Conservation (phyloP, 2,113 vertebrate genomes). For the Rhynchomys soricoides region DNA sequence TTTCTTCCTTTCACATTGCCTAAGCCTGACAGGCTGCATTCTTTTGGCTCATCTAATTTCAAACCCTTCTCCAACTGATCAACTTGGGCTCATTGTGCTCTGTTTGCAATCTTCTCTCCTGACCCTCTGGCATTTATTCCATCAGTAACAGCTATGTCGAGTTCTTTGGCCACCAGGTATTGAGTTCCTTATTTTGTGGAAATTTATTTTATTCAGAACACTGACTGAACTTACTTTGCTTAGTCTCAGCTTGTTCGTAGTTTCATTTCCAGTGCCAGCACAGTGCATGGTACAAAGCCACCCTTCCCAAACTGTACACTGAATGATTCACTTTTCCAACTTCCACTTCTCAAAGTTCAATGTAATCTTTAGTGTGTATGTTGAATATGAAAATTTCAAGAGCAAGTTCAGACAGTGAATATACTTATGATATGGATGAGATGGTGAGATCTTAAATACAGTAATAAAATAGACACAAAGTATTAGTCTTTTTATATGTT, state of each 20-base stretch:
- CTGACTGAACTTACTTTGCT: neutral
- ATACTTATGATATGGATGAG: neutral
- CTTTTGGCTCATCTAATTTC: neutral
- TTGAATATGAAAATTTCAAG: neutral
- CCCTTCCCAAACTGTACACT: neutral
- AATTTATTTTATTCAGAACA: neutral
- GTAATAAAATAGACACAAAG: neutral
- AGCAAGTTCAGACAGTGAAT: neutral
- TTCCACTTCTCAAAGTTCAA: neutral
- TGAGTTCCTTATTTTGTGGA: neutral
- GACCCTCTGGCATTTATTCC: constrained; percentile 15
- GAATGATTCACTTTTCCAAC: neutral
- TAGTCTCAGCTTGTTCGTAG: neutral
- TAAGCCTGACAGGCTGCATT: neutral
- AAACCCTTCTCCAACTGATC: neutral
- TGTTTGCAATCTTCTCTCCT: neutral
- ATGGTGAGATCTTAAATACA: neutral
- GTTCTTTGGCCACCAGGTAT: neutral
- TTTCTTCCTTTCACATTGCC: neutral
- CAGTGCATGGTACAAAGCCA: neutral
- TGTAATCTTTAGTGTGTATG: neutral
- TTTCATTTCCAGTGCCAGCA: neutral
- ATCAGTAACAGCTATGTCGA: neutral
- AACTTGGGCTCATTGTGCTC: neutral
- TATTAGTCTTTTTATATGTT: constrained; percentile 3